Evolutionary conservation across 2,113 vertebrate genomes (phyloP), one percentile per base, ranked within the genome.

Genomic region (Setophaga kirtlandii): DNA sequence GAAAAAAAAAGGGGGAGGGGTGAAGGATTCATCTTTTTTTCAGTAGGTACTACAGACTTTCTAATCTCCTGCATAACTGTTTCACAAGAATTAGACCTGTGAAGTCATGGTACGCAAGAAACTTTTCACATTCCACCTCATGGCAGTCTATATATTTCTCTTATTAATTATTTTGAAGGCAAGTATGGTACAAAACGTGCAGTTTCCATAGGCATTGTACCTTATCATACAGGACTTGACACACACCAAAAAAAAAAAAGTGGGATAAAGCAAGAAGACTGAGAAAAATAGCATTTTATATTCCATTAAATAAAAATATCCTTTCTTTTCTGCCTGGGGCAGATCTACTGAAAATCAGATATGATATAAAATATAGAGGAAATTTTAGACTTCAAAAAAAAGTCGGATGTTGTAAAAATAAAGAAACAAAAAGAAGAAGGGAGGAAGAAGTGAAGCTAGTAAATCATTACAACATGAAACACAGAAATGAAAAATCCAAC

Each of bases 171-270:
- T 44, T 82, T 49, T 47, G 31, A 83, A 83, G 37, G 15, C 23
- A 64, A 53, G 5, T 33, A 44, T 33, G 27, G 6, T 23, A 42
- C 12, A 18, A 27, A 79, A 30, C 11, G 44, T n/a, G 5, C 9
- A 50, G 23, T 79, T 67, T 65, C 44, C 9, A 9, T 4, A 27
- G 7, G 4, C 27, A 13, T 31, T 65, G 28, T 52, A 10, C n/a
- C 3, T 82, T 70, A 46, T 7, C 0, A 0, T 11, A 74, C 9
- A 31, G 12, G 8, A 28, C 8, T 15, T 28, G 18, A 71, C 25
- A 62, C 8, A 8, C 7, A 30, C 23, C n/a, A n/a, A 44, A 37
- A 46, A 68, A 46, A 62, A 60, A 64, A 42, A 64, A 22, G 4
- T 47, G 23, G 2, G 20, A 47, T 68, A 71, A 82, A 88, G 2